Percentiles rank a stretch among this genome's conserved stretches.
These are phyloP conservation scores for Polymixis lichenea DNA, from an alignment of 2,888 invertebrate genomes.

Conservation along the genomic window DNA sequence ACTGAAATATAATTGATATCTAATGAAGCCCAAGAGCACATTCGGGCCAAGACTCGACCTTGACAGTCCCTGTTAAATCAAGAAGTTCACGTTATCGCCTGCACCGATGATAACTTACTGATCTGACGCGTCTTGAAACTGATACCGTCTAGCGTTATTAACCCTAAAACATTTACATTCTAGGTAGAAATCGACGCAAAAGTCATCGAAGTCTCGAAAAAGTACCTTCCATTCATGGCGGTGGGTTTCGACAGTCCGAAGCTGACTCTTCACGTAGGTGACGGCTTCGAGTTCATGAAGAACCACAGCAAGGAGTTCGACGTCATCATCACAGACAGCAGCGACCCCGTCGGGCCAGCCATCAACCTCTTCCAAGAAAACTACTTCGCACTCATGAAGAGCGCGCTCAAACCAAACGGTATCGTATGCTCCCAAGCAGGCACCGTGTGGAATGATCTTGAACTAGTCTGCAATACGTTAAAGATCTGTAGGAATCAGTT, in stretches of 20 bases:
- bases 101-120: constrained; percentile 25
- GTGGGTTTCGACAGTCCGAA: constrained; percentile 96
- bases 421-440: constrained; percentile 98
- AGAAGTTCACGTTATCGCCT: constrained; percentile 28
- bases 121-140: neutral
- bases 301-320: constrained; percentile 96
- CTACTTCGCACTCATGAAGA: constrained; percentile 96
- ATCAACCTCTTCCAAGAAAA: constrained; percentile 93
- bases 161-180: constrained; percentile 55
- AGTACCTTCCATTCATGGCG: constrained; percentile 97
- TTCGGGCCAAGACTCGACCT: neutral
- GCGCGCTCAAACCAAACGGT: constrained; percentile 95
- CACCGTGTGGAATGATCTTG: constrained; percentile 95
- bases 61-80: constrained; percentile 4
- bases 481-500: constrained; percentile 95
- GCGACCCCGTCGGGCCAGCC: constrained; percentile 98
- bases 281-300: constrained; percentile 98
- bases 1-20: neutral
- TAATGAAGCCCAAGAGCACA: too few relatives aligned
- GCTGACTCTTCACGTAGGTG: constrained; percentile 95
- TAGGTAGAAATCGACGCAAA: constrained; percentile 98
- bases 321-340: constrained; percentile 99
- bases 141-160: neutral
- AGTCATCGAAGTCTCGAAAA: constrained; percentile 97
- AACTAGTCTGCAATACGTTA: constrained; percentile 94